These are phyloP conservation scores for Prunella fulvescens DNA, from an alignment of 2,113 vertebrate species.

Conservation along the genomic window DNA sequence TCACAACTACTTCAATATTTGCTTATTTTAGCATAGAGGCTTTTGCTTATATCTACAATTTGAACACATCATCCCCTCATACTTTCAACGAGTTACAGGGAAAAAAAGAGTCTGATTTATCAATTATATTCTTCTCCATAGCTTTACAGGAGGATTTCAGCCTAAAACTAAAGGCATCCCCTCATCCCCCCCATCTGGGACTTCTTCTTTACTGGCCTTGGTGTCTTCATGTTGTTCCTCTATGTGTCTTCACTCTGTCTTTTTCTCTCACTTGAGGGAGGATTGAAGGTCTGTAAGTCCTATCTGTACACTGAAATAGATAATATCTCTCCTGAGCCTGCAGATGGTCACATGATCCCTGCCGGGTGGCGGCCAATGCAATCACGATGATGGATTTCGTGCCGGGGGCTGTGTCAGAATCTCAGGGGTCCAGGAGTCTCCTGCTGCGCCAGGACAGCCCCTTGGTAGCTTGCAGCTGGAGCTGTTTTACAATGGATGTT, in stretches of 20 bases:
- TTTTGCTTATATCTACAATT: neutral
- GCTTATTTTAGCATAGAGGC: neutral
- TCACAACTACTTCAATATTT: neutral
- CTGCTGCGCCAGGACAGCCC: neutral
- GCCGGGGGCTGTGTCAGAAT: neutral
- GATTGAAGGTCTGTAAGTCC: too few species aligned
- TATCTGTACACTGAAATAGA: neutral
- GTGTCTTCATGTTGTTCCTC: neutral
- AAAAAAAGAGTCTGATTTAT: neutral
- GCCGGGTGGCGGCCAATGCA: neutral
- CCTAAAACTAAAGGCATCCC: neutral
- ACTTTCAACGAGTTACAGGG: neutral
- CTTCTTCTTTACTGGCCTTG: neutral
- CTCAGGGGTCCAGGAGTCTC: neutral
- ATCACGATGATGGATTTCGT: neutral
- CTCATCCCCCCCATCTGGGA: neutral
- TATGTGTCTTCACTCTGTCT: neutral
- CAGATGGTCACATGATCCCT: neutral
- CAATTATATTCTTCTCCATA: neutral
- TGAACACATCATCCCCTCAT: neutral
- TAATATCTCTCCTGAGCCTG: neutral
- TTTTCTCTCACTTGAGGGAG: neutral
- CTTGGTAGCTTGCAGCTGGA: neutral
- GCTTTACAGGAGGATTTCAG: neutral
- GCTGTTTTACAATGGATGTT: neutral